Evolutionary conservation across 2,888 invertebrate species (phyloP).

Genomic region (Caenorhabditis panamensis): DNA sequence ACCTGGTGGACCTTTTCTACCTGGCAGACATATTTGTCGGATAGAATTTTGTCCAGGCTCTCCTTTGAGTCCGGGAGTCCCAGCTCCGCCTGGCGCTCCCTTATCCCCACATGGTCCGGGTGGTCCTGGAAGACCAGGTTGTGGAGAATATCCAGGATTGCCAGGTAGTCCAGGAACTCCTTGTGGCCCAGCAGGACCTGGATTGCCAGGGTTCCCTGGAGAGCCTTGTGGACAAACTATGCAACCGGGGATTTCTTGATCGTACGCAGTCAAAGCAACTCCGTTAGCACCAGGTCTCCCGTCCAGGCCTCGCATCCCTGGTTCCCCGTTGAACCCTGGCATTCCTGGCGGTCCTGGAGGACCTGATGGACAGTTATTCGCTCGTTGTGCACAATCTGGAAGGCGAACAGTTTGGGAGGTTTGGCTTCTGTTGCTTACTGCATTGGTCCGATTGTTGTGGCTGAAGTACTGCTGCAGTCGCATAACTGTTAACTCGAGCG

Average conservation of each 20-base stretch:
- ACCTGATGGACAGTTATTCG: constrained; percentile 58
- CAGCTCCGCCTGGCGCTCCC: constrained; percentile 31
- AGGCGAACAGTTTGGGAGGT: not conserved
- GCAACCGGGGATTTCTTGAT: constrained; percentile 62
- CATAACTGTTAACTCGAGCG: constrained; percentile 52
- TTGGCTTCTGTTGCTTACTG: constrained; percentile 29
- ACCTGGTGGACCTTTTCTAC: constrained; percentile 55
- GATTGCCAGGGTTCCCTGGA: constrained; percentile 45
- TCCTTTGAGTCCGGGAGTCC: constrained; percentile 49
- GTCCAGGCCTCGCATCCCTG: constrained; percentile 53
- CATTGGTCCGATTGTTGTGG: constrained; percentile 52
- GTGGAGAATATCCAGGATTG: constrained; percentile 29
- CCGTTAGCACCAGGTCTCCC: constrained; percentile 62
- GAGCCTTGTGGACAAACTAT: constrained; percentile 57
- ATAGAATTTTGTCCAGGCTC: constrained; percentile 49
- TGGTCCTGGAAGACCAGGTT: constrained; percentile 45
- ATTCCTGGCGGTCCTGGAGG: constrained; percentile 46
- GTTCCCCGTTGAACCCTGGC: constrained; percentile 51
- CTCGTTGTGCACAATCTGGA: constrained; percentile 54
- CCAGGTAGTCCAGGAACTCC: constrained; percentile 52
- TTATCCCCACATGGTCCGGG: constrained; percentile 39
- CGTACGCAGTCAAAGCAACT: constrained; percentile 56
- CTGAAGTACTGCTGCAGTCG: constrained; percentile 44
- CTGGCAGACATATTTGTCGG: constrained; percentile 40
- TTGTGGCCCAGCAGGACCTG: constrained; percentile 42